Evolutionary conservation across 2,113 vertebrate genomes (phyloP).

Genomic region (Rhinolophus sinicus): DNA sequence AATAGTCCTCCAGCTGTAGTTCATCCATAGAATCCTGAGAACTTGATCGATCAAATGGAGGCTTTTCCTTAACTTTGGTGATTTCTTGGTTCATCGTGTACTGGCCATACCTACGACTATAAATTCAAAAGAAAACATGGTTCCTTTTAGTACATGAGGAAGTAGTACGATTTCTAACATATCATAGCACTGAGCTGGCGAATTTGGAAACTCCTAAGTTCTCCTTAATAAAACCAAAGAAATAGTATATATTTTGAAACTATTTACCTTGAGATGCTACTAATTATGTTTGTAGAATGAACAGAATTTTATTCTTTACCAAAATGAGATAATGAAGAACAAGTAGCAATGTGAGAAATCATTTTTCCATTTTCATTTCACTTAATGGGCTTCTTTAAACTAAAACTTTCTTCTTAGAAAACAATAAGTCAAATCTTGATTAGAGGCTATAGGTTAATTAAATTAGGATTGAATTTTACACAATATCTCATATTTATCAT

Average conservation of each 20-base stretch:
- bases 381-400: neutral
- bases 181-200: neutral
- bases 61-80: conserved; percentile 78
- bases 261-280: neutral
- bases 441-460: neutral
- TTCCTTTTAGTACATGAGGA: neutral
- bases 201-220: conserved; percentile 5
- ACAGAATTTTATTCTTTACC: neutral
- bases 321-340: neutral
- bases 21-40: conserved; percentile 97
- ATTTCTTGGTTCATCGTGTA: conserved; percentile 88
- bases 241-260: neutral
- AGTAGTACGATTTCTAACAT: neutral
- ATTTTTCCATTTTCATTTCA: conserved; percentile 24
- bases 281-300: neutral
- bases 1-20: conserved; percentile 93
- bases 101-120: conserved; percentile 87
- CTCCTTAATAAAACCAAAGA: conserved; percentile 23
- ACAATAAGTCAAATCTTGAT: neutral
- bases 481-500: neutral
- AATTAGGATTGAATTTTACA: neutral
- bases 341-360: neutral
- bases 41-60: conserved; percentile 83
- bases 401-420: conserved; percentile 28
- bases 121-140: conserved; percentile 56